These are phyloP conservation scores for Heliocidaris tuberculata DNA, from an alignment of 35 echinoderm and acorn worm genomes.

Conservation along the genomic window DNA sequence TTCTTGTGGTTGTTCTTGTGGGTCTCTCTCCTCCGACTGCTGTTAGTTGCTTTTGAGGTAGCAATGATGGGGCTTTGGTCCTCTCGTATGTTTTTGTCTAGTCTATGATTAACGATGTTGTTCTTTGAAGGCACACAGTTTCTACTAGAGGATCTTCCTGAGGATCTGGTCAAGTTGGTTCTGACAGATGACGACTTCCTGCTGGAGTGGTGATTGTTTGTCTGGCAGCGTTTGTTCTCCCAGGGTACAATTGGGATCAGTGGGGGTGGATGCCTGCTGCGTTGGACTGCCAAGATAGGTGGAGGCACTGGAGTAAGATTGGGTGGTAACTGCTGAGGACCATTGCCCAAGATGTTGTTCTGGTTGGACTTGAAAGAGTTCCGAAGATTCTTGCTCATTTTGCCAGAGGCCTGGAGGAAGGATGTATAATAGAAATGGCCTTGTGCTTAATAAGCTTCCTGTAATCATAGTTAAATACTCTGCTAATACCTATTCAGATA, in stretches of 20 bases:
- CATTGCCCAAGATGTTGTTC: conserved; percentile 27
- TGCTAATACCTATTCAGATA: not conserved
- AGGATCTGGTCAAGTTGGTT: conserved; percentile 22
- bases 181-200: not conserved
- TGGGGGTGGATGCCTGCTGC: conserved; percentile 76
- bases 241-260: conserved; percentile 85
- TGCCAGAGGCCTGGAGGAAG: conserved; percentile 21
- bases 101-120: conserved; percentile 33
- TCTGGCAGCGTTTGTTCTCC: conserved; percentile 44
- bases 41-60: conserved; percentile 41
- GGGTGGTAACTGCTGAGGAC: conserved; percentile 66
- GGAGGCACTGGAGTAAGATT: conserved; percentile 87
- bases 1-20: conserved; percentile 7
- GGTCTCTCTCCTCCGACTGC: not conserved
- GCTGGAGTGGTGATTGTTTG: conserved; percentile 30
- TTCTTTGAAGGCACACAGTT: conserved; percentile 45
- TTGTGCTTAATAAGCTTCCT: not conserved
- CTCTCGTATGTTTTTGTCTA: not conserved
- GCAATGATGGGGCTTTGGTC: conserved; percentile 38
- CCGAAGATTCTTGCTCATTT: conserved; percentile 21
- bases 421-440: not conserved
- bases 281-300: conserved; percentile 67
- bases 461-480: not conserved
- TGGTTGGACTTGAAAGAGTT: conserved; percentile 8
- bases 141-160: conserved; percentile 30